Conservation (phyloP, 2,888 invertebrate species). For the Trichacis sp. region DNA sequence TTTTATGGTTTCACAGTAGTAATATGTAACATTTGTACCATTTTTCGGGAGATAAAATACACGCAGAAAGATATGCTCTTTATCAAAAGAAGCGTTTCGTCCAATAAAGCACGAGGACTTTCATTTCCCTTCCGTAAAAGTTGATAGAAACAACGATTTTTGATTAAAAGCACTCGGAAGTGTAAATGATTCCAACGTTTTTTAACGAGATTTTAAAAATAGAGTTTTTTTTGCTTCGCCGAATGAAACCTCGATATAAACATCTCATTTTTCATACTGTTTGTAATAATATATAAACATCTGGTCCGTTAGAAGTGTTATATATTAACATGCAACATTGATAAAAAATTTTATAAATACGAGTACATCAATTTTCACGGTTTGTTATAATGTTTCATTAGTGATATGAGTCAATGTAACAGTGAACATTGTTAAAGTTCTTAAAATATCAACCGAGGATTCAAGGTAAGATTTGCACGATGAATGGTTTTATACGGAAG, state of each 20-base stretch:
- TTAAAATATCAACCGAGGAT: slow-evolving; percentile 47
- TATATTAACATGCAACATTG: slow-evolving; percentile 67
- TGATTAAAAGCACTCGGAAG: slow-evolving; percentile 1
- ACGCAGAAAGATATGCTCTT: slow-evolving; percentile 10
- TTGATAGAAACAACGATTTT: not conserved
- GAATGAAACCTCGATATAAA: slow-evolving; percentile 59
- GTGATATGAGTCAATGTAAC: slow-evolving; percentile 60
- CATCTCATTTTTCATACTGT: slow-evolving; percentile 53
- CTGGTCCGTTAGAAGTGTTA: slow-evolving; percentile 66
- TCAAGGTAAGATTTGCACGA: slow-evolving; percentile 32
- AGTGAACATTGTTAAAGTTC: slow-evolving; percentile 54
- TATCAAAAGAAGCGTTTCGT: slow-evolving; percentile 1
- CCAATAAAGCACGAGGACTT: not conserved
- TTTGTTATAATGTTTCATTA: slow-evolving; percentile 47
- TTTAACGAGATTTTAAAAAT: slow-evolving; percentile 22
- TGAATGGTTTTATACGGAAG: slow-evolving; percentile 10
- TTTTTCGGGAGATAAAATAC: slow-evolving; percentile 19
- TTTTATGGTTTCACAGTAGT: slow-evolving; percentile 27
- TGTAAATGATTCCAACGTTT: not conserved
- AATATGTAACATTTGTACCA: slow-evolving; percentile 50
- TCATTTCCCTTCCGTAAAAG: not conserved
- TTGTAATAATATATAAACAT: slow-evolving; percentile 66
- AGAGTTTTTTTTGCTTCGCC: slow-evolving; percentile 36
- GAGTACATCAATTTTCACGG: slow-evolving; percentile 56
- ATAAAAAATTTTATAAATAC: slow-evolving; percentile 65